These are phyloP conservation scores for Amitus sp. DNA, from an alignment of 2,888 invertebrate genomes.

Conservation along the genomic window DNA sequence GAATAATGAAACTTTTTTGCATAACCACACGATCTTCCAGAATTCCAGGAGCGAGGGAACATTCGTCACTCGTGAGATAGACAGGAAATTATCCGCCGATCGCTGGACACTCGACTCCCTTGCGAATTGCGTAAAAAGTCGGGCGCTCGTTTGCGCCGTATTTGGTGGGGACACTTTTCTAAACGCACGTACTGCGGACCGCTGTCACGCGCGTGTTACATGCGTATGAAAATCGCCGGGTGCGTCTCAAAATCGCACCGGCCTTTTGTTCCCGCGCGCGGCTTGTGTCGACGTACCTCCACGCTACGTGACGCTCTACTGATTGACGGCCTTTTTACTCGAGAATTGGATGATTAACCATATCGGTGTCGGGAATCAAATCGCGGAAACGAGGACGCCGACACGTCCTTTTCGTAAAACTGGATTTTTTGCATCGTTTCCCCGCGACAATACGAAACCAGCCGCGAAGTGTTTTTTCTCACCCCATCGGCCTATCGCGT, in stretches of 20 bases:
- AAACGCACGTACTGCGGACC: background rate
- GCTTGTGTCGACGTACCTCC: background rate
- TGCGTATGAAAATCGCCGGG: constrained; percentile 1
- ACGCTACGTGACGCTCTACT: background rate
- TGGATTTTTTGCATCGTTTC: background rate
- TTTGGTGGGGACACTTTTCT: background rate
- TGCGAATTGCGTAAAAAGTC: background rate
- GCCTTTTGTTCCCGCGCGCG: background rate
- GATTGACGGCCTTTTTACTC: constrained; percentile 7
- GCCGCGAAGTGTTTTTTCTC: too few species aligned
- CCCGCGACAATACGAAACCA: too few species aligned
- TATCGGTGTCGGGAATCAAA: background rate
- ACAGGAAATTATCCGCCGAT: constrained; percentile 7
- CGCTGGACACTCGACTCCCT: background rate
- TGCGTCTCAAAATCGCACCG: background rate
- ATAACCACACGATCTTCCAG: background rate
- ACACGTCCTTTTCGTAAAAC: background rate
- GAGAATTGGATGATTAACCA: background rate
- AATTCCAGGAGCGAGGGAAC: constrained; percentile 3
- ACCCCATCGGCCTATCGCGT: too few species aligned
- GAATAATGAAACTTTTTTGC: background rate
- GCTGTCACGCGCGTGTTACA: background rate
- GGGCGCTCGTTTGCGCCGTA: constrained; percentile 5
- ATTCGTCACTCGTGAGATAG: background rate
- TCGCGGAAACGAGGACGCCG: constrained; percentile 1